Evolutionary conservation across 2,113 vertebrate genomes (phyloP), one percentile per base, ranked within the genome.

Genomic region (Pseudorectes ferrugineus): DNA sequence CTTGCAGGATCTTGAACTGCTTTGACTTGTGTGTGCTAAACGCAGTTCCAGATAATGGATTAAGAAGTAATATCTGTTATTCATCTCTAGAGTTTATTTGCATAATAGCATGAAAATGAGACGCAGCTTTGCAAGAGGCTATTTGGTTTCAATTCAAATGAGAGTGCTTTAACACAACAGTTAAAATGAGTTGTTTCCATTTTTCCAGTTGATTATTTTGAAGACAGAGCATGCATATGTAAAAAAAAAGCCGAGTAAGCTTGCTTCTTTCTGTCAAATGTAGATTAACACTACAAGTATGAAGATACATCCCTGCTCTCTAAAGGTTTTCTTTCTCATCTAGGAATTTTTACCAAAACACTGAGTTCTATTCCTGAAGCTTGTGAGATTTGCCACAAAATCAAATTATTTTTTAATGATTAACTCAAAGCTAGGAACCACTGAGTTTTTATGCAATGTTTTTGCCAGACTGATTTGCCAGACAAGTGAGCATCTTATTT

Each of bases 181-280:
- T 93, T 94, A 89, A 82, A 87, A 91, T 75, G 10, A 89, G 59
- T 92, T 95, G 74, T 85, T 93, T 59, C 73, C 57, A 70, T 91
- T 96, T 95, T 94, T 94, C 38, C 54, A 51, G 61, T 57, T 94
- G 75, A 96, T 94, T 92, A 91, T 93, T 96, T 94, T 92, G 73
- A 95, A 86, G 75, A 80, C 2, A 5, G 52, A 74, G 35, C 65
- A 67, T 76, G 66, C n/a, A 61, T 38, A 54, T 42, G 23, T 43
- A 43, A 68, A 66, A 75, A 86, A 87, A 59, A 62, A 8, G 3
- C 4, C 14, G 0, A 65, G 48, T 31, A 66, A 66, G n/a, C 48
- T 67, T 52, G 12, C 11, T 86, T 59, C 57, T 76, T 71, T 68
- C 42, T 61, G 18, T 61, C 43, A 89, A 83, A 87, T 54, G 54